Base-by-base conservation (phyloP, 2,888 invertebrate species). In the Eristalis intricaria region DNA sequence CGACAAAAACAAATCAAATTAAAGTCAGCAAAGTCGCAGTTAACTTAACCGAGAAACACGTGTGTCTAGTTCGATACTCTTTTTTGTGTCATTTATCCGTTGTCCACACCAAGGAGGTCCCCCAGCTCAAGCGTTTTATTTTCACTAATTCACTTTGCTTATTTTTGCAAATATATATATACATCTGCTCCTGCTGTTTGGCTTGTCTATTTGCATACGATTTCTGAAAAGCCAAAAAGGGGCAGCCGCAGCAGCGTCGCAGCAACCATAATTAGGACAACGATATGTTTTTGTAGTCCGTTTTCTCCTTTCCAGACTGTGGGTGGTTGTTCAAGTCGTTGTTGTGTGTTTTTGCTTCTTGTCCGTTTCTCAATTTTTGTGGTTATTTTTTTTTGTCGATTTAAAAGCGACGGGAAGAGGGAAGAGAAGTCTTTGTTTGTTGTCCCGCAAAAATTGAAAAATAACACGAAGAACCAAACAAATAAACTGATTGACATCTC, bases 401-500 rank as follows among this genome's bases (percentile, higher is more conserved):
- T 70, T 60, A 50, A 58, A 56, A 81, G 56, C 63, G 56, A n/a
- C 1, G 13, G 23, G 71, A 15, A 61, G 68, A 84, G 56, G 61
- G 56, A 11, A 4, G 13, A 29, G 71, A n/a, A 64, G 68, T 43
- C 82, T 82, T 85, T 85, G 77, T 85, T 85, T 50, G 77, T 58
- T 50, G 40, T 66, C 60, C 66, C 73, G 74, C 74, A 66, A 26
- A 70, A 69, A 84, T 50, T 50, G 50, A 71, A 70, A 40, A 64
- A 65, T 69, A 71, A 38, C 61, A 73, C 78, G 69, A 32, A 75
- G 73, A 69, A 85, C 40, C 63, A 77, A 75, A 84, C 80, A 76
- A 64, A 82, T 50, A 69, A 50, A 60, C 69, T 86, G 86, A 86
- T 86, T 86, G 86, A 86, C 86, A 86, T 83, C 78, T 86, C 60